These are phyloP conservation scores for Hydrophis major DNA, from an alignment of 2,797 vertebrate species.

Conservation along the genomic window DNA sequence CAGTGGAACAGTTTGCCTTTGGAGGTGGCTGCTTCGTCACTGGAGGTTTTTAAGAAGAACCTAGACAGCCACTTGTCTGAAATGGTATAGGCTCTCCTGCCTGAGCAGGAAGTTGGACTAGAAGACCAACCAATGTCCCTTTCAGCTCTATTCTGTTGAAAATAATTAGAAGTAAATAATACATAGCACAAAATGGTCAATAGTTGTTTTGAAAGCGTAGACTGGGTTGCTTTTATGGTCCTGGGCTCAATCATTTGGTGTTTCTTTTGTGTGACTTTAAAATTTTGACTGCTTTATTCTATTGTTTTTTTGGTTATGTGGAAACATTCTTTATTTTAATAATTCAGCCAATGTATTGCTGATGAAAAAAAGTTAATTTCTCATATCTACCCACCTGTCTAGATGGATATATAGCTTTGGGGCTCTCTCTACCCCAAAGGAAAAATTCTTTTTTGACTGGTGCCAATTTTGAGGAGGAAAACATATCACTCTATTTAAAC, in stretches of 20 bases:
- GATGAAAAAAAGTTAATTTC: neutral
- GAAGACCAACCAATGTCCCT: no score
- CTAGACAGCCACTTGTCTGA: no score
- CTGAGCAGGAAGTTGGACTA: no score
- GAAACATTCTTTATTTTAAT: neutral
- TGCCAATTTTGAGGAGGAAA: neutral
- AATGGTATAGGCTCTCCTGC: no score
- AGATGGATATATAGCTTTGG: neutral
- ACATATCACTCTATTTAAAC: neutral
- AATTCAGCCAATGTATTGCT: neutral
- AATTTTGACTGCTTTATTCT: neutral
- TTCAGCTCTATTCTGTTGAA: neutral
- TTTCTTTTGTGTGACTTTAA: neutral
- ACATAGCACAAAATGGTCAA: neutral
- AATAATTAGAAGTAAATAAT: neutral
- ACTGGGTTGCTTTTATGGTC: constrained; percentile 19
- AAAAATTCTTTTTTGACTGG: neutral
- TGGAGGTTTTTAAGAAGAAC: no score
- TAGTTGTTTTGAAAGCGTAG: neutral
- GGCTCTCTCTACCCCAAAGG: neutral
- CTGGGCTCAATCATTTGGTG: neutral
- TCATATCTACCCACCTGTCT: neutral
- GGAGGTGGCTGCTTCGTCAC: no score
- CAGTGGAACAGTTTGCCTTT: no score
- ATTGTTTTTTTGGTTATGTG: neutral